Evolutionary conservation across 2,888 invertebrate species (phyloP).

Genomic region (Amiota communis): DNA sequence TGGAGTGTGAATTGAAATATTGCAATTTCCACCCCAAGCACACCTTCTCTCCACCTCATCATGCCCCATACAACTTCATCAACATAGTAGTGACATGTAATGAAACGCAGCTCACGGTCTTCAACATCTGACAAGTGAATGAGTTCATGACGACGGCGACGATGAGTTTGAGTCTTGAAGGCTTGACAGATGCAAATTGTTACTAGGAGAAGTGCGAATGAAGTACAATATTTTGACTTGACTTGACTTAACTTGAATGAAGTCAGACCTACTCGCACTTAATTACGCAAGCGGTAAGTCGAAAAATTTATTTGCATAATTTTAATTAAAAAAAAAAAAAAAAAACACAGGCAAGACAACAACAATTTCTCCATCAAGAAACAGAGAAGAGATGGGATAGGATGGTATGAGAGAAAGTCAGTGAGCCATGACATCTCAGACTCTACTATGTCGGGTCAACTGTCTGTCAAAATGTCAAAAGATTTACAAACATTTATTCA

Average conservation of each 20-base stretch:
- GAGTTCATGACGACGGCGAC: constrained; percentile 18
- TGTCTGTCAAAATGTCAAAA: constrained; percentile 56
- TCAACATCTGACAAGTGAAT: constrained; percentile 25
- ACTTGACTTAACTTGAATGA: neutral
- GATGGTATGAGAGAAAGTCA: constrained; percentile 8
- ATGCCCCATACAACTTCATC: too few relatives aligned
- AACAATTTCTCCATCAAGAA: constrained; percentile 34
- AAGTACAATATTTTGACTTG: too few relatives aligned
- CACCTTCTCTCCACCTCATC: too few relatives aligned
- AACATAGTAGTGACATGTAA: too few relatives aligned
- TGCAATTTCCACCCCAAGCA: too few relatives aligned
- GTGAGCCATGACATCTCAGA: neutral
- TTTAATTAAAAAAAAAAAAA: constrained; percentile 60
- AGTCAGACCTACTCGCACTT: constrained; percentile 48
- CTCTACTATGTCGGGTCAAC: constrained; percentile 43
- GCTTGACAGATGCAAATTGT: constrained; percentile 53
- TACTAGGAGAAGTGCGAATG: constrained; percentile 4
- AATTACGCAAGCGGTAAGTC: constrained; percentile 55
- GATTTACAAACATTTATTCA: neutral
- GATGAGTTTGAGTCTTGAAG: neutral
- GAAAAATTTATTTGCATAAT: constrained; percentile 67
- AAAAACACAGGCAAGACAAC: constrained; percentile 4
- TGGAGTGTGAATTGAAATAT: too few relatives aligned
- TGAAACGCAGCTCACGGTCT: constrained; percentile 8
- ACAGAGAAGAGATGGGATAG: constrained; percentile 7